Evolutionary conservation across 2,888 invertebrate species (phyloP).

Genomic region (Drosophila borborema): DNA sequence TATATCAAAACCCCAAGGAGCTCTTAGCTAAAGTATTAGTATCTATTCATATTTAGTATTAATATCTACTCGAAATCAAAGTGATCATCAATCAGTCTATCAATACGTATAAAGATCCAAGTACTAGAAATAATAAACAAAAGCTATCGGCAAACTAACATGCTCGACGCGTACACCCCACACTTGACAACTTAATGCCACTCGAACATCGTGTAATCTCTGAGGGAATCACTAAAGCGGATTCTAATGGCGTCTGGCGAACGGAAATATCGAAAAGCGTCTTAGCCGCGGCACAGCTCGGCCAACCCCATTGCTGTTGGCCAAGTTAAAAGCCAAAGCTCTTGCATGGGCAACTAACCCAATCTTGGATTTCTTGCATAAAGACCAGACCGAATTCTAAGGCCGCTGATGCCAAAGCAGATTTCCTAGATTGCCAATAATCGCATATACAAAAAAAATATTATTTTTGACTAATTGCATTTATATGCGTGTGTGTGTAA

Average conservation of each 20-base stretch:
- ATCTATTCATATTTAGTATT: not conserved
- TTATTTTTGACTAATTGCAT: conserved; percentile 74
- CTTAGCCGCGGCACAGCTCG: conserved; percentile 44
- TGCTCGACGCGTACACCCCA: conserved; percentile 41
- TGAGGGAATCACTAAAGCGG: conserved; percentile 73
- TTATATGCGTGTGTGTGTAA: conserved; percentile 21
- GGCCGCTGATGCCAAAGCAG: conserved; percentile 78
- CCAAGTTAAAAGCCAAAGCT: conserved; percentile 19
- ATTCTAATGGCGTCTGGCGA: conserved; percentile 70
- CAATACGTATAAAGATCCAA: not conserved
- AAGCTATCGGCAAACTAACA: conserved; percentile 11
- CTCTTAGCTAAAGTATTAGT: not conserved
- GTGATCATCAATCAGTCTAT: not conserved
- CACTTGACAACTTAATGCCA: conserved; percentile 60
- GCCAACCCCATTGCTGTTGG: conserved; percentile 24
- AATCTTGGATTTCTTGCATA: conserved; percentile 62
- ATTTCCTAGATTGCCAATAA: conserved; percentile 74
- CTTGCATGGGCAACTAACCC: conserved; percentile 32
- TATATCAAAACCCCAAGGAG: not conserved
- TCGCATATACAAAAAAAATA: conserved; percentile 61
- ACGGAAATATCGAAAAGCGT: conserved; percentile 73
- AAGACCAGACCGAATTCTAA: conserved; percentile 55
- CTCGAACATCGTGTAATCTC: conserved; percentile 58
- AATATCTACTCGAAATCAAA: not conserved
- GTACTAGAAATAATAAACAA: conserved; percentile 1